Evolutionary conservation across 2,797 vertebrate species (phyloP), one percentile per base, ranked within the genome.

Genomic region (Xiphorhynchus erythropygius): DNA sequence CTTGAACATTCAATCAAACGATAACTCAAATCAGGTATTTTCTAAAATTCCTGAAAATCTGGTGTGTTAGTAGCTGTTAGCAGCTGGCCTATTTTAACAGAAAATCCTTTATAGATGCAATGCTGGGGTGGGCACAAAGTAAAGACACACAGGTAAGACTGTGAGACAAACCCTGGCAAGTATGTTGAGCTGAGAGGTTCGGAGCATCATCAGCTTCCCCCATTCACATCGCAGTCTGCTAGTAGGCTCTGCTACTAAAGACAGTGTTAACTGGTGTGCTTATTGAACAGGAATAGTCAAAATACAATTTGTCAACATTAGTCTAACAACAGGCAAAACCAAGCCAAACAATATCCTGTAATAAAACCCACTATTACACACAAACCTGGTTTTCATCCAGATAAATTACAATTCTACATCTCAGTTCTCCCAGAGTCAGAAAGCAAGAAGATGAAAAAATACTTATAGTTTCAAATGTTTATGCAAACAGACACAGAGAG

Each of bases 301-400:
- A 56, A 27, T 35, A 6, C 42, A 71, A 17, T 90, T 78, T 60
- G 27, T 86, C 46, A 71, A 6, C 33, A 76, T 41, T 6, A 35
- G 41, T 50, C 47, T 53, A 76, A 65, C 15, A 81, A 39, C 12
- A 55, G 35, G 14, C 18, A 39, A 82, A 0, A 3, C 3, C 10
- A 5, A 47, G 22, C 10, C 18, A 27, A 74, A 18, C 4, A 71
- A 24, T 39, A 65, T 0, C 0, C 7, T 0, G 0, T n/a, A 27
- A 28, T 28, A 75, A 84, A 71, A 37, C 14, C 2, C 22, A 13
- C 2, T 1, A 27, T 59, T 64, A 44, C 68, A 60, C 7, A 67
- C 83, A 78, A 53, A 8, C 1, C 7, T 69, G 9, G 3, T 82
- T 90, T 89, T 78, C 35, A 50, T 70, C n/a, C 42, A 70, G 71